These are phyloP conservation scores for Corythoichthys intestinalis DNA, from an alignment of 2,113 vertebrate species.

Conservation along the genomic window DNA sequence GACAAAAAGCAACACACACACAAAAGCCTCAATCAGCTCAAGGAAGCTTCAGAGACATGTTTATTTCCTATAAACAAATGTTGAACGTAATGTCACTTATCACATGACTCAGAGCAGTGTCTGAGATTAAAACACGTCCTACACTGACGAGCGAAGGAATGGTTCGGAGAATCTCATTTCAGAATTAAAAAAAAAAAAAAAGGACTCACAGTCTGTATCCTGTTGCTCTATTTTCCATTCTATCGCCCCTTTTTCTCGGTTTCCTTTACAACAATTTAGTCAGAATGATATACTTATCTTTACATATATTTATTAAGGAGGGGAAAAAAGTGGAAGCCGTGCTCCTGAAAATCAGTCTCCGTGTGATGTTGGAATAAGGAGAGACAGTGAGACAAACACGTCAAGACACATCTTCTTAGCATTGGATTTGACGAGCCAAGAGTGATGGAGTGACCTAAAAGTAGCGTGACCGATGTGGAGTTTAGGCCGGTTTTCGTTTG, in stretches of 20 bases:
- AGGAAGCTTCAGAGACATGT: slow-evolving; percentile 9
- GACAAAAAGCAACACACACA: slow-evolving; percentile 1
- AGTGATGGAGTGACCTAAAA: slow-evolving; percentile 16
- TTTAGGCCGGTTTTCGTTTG: slow-evolving; percentile 8
- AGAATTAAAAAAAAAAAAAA: slow-evolving; percentile 27
- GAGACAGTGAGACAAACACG: slow-evolving; percentile 53
- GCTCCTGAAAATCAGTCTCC: slow-evolving; percentile 58
- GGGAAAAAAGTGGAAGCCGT: slow-evolving; percentile 30
- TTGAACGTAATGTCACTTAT: slow-evolving; percentile 4
- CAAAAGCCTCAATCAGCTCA: not conserved
- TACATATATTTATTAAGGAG: slow-evolving; percentile 6
- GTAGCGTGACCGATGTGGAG: slow-evolving; percentile 7
- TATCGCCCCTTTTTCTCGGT: slow-evolving; percentile 16
- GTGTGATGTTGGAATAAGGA: slow-evolving; percentile 49
- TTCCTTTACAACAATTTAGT: slow-evolving; percentile 34
- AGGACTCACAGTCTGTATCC: slow-evolving; percentile 22
- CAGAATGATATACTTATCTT: slow-evolving; percentile 16
- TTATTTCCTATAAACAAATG: not conserved
- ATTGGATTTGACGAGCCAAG: slow-evolving; percentile 14
- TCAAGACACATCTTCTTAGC: not conserved
- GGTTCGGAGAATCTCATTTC: slow-evolving; percentile 11
- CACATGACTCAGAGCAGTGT: not conserved
- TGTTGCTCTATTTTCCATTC: not conserved
- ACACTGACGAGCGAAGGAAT: not conserved
- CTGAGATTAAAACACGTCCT: slow-evolving; percentile 7